phyloP scores from a whole-genome alignment of 2,113 vertebrate genomes.

The Tetrao urogallus region DNA sequence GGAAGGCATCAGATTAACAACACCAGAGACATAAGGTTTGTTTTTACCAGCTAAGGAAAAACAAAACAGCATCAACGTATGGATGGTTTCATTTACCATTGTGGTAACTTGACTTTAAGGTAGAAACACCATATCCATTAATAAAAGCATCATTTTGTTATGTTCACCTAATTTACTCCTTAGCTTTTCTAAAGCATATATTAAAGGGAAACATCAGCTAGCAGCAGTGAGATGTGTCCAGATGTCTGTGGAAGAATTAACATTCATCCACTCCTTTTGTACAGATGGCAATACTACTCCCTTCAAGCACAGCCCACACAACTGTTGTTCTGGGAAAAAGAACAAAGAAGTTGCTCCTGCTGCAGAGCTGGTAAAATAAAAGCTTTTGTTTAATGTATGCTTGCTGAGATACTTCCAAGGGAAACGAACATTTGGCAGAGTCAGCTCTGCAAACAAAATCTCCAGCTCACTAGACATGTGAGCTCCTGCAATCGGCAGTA shows the following conservation, averaged over 20 bases:
- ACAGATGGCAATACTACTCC: background rate
- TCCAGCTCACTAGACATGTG: background rate
- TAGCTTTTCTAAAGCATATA: background rate
- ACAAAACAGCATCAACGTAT: background rate
- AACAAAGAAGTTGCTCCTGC: background rate
- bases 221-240: background rate
- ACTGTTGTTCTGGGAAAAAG: background rate
- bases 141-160: background rate
- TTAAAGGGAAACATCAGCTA: background rate
- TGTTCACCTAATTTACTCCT: background rate
- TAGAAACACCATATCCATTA: background rate
- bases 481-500: background rate
- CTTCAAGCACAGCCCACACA: background rate
- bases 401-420: rapidly evolving
- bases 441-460: background rate
- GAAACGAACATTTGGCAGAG: background rate
- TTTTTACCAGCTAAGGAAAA: background rate
- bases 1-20: background rate
- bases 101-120: background rate
- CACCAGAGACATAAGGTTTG: background rate
- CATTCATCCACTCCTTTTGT: background rate
- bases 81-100: background rate
- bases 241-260: background rate
- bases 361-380: background rate
- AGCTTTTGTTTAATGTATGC: background rate